Conservation (phyloP, 2,888 invertebrate genomes). For the Eremobia ochroleuca region DNA sequence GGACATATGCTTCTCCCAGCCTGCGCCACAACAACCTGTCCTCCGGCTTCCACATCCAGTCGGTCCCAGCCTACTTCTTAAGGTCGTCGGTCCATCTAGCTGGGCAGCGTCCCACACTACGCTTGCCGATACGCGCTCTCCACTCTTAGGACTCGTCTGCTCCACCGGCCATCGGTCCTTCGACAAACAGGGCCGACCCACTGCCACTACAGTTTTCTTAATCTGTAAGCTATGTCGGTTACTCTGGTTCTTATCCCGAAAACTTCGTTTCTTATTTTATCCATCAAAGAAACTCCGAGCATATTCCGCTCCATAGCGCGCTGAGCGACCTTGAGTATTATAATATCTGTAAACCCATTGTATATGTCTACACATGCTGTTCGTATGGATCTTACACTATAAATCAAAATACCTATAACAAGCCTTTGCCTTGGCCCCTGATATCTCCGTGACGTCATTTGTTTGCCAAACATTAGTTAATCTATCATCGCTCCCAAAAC, state of each 20-base stretch:
- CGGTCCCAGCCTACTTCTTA: neutral
- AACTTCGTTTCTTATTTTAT: too few species aligned
- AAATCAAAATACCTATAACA: constrained; percentile 50
- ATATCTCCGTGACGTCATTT: constrained; percentile 48
- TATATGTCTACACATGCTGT: constrained; percentile 1
- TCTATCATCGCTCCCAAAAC: constrained; percentile 53
- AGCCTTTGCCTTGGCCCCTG: constrained; percentile 28
- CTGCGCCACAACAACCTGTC: neutral
- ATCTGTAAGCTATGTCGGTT: neutral
- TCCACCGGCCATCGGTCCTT: neutral
- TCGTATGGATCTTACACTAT: constrained; percentile 10
- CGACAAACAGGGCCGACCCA: neutral
- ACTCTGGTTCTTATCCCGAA: neutral
- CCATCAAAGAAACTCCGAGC: too few species aligned
- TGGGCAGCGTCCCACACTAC: neutral
- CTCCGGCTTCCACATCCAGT: neutral
- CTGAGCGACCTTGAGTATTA: constrained; percentile 2
- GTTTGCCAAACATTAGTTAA: constrained; percentile 57
- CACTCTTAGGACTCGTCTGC: neutral
- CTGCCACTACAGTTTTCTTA: neutral
- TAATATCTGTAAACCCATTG: neutral
- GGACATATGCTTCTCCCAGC: neutral
- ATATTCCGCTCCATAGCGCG: neutral
- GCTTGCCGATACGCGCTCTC: neutral
- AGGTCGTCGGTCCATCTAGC: neutral